These are phyloP conservation scores for Atrichornis clamosus DNA, from an alignment of 2,113 vertebrate species.

Conservation along the genomic window DNA sequence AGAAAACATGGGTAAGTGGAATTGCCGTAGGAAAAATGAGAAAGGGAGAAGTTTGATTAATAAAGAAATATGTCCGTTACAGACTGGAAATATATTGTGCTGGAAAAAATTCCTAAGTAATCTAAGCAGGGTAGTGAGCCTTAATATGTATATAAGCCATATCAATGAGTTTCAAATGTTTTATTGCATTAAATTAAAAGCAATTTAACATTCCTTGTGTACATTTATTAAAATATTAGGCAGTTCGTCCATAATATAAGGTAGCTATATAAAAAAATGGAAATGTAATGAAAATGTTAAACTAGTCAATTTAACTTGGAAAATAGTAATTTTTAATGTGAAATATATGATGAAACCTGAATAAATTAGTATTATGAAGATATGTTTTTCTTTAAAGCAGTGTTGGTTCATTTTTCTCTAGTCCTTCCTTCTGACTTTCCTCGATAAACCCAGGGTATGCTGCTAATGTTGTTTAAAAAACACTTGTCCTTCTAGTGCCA, in stretches of 20 bases:
- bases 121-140: neutral
- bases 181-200: neutral
- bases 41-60: neutral
- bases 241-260: neutral
- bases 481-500: neutral
- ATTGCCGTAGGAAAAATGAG: neutral
- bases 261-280: neutral
- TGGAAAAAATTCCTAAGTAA: neutral
- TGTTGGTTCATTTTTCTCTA: neutral
- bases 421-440: neutral
- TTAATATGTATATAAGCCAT: neutral
- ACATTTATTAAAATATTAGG: neutral
- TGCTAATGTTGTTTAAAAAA: neutral
- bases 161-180: neutral
- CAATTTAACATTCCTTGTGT: neutral
- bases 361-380: neutral
- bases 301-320: neutral
- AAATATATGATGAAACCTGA: neutral
- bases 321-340: neutral
- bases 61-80: neutral
- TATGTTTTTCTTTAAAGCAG: neutral
- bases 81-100: neutral
- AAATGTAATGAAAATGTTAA: neutral
- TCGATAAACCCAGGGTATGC: neutral
- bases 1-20: neutral